Conservation (phyloP, 2,113 vertebrate species). For the Cettia cetti region DNA sequence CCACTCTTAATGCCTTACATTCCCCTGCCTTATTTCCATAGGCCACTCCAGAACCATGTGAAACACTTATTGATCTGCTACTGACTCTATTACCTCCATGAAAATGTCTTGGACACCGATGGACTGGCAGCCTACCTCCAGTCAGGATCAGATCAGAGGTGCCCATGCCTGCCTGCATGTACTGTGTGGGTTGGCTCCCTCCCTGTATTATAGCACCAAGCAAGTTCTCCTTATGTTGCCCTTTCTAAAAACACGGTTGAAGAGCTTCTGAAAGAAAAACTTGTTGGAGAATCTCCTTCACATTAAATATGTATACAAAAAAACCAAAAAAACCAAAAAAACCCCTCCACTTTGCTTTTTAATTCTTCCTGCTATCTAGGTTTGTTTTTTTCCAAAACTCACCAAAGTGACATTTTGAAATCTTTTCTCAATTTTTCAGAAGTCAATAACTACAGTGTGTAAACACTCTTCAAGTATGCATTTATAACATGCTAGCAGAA, state of each 20-base stretch:
- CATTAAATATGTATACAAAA: not conserved
- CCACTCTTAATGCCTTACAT: not conserved
- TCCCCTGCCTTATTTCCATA: not conserved
- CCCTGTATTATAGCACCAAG: rapidly evolving
- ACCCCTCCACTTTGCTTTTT: not conserved
- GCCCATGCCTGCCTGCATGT: too few relatives aligned
- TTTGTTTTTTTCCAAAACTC: not conserved
- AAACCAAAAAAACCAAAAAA: too few relatives aligned
- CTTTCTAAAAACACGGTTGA: rapidly evolving
- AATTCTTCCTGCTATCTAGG: not conserved
- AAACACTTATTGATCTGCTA: not conserved
- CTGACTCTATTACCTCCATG: not conserved
- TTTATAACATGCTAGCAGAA: not conserved
- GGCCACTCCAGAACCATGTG: not conserved
- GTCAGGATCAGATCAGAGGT: not conserved
- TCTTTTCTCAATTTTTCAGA: not conserved
- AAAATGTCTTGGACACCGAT: not conserved
- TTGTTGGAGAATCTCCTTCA: not conserved
- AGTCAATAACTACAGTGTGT: not conserved
- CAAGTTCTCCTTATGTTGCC: not conserved
- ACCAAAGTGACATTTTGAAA: not conserved
- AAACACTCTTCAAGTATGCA: not conserved
- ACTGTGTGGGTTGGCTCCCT: not conserved
- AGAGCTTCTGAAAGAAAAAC: not conserved
- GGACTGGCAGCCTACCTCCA: not conserved